Base-by-base conservation (phyloP, 2,888 invertebrate genomes). In the Cheilosia impressa region DNA sequence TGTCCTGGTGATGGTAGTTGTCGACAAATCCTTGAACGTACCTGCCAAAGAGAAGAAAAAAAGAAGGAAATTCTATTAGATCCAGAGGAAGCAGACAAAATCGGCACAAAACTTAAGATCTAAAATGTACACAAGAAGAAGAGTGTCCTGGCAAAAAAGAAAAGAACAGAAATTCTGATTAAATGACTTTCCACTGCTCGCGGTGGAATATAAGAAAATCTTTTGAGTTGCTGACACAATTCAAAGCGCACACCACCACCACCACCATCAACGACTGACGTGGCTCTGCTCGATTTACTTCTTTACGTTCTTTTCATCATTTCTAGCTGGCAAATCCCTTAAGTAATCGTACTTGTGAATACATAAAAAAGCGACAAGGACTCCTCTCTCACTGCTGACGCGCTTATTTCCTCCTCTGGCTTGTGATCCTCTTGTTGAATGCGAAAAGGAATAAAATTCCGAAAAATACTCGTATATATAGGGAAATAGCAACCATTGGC, bases 271-370 rank as follows among this genome's bases (percentile, higher is more conserved):
- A 45, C 27, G 24, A 31, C 52, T 9, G 52, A 66, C 57, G 76
- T 85, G 76, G 60, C 85, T 81, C 72, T 81, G 81, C 81, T 81
- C 85, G 85, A 85, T 85, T 85, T 85, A 81, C 85, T 81, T 34
- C 81, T 81, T 81, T 76, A 81, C 77, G 76, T 81, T 63, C 81
- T 85, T 85, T 85, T 85, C 85, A 85, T 85, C 81, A 85, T 81
- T 85, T 72, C 85, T 85, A 62, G 85, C 85, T 85, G 85, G 80
- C 72, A 85, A 85, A 85, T 81, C 85, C 81, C 85, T 85, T 85
- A 85, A 85, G 85, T 85, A 85, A 85, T 85, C 85, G 85, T 77
- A 77, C 85, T 85, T 81, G 81, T 72, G 76, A 85, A 81, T 85
- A 24, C 50, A 75, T 34, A 73, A 72, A 45, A 24, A 24, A 52